Evolutionary conservation across 1,140 invertebrate species (phyloP).

Genomic region (Cyphomyrmex costatus): DNA sequence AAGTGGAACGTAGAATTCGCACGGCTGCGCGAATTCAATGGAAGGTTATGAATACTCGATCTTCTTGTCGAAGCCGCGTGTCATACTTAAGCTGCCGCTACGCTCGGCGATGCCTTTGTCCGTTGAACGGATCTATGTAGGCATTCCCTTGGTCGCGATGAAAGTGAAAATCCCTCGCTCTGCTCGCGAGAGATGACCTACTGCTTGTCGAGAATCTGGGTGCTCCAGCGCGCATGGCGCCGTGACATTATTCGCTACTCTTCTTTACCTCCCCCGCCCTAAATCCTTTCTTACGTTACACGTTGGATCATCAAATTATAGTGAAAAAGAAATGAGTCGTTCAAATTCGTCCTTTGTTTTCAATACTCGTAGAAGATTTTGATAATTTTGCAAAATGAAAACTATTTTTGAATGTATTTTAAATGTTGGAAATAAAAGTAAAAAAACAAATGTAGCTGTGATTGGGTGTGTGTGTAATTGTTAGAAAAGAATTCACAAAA

Average conservation of each 20-base stretch:
- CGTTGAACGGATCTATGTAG: constrained; percentile 67
- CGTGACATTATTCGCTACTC: constrained; percentile 51
- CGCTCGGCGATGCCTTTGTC: constrained; percentile 70
- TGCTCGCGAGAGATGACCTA: constrained; percentile 83
- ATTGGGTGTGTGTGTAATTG: too few species aligned
- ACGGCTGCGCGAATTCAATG: constrained; percentile 79
- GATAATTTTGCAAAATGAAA: background rate
- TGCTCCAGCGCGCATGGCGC: constrained; percentile 74
- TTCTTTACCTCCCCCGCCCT: background rate
- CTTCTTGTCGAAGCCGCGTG: constrained; percentile 77
- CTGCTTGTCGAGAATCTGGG: constrained; percentile 85
- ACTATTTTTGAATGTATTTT: constrained; percentile 1
- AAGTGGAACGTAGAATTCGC: constrained; percentile 81
- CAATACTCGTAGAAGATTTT: background rate
- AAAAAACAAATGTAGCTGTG: background rate
- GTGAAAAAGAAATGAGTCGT: too few species aligned
- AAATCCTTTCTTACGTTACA: background rate
- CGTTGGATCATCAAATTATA: too few species aligned
- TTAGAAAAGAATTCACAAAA: background rate
- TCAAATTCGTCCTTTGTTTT: constrained; percentile 8
- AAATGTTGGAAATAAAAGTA: background rate
- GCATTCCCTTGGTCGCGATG: constrained; percentile 82
- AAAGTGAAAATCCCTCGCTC: constrained; percentile 85
- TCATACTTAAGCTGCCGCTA: constrained; percentile 66
- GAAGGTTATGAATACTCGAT: constrained; percentile 80